A percentile compares a stretch with the other conserved stretches of the same genome.
These are phyloP conservation scores for Oenanthe melanoleuca DNA, from an alignment of 2,113 vertebrate species.

Conservation along the genomic window DNA sequence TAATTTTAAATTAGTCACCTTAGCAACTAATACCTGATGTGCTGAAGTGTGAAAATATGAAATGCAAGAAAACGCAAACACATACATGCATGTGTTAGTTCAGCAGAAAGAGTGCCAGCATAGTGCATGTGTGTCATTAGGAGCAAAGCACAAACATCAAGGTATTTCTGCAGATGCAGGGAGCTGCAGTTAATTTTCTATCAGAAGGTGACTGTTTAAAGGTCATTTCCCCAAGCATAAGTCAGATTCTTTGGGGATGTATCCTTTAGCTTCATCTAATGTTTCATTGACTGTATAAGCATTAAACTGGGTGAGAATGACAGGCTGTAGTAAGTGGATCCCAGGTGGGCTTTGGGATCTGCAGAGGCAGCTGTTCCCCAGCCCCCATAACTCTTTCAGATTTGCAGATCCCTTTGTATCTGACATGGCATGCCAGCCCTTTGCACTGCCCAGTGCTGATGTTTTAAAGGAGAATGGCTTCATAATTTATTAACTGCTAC, in stretches of 20 bases:
- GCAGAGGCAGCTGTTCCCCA: conserved; percentile 71
- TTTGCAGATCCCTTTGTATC: conserved; percentile 70
- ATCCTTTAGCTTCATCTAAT: conserved; percentile 65
- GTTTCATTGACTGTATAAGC: conserved; percentile 72
- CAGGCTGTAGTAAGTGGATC: conserved; percentile 67
- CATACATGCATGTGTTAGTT: neutral
- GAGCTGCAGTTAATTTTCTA: conserved; percentile 2
- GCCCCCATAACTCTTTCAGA: conserved; percentile 61
- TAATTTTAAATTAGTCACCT: conserved; percentile 57
- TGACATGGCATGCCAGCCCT: conserved; percentile 61
- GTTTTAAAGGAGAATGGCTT: conserved; percentile 58
- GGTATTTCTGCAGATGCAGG: conserved; percentile 23
- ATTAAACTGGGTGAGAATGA: conserved; percentile 53
- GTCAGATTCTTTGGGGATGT: conserved; percentile 57
- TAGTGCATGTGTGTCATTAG: neutral
- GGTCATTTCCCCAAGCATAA: conserved; percentile 52
- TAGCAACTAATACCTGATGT: neutral
- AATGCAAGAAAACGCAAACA: neutral
- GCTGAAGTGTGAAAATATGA: conserved; percentile 25
- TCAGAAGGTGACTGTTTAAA: conserved; percentile 48
- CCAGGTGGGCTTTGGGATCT: conserved; percentile 68
- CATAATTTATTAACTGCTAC: conserved; percentile 74
- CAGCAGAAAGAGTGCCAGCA: neutral
- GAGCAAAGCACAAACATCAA: neutral
- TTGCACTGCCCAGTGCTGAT: conserved; percentile 65